Base-by-base conservation (phyloP, 2,888 invertebrate species). In the Lasioglossum oenotherae region DNA sequence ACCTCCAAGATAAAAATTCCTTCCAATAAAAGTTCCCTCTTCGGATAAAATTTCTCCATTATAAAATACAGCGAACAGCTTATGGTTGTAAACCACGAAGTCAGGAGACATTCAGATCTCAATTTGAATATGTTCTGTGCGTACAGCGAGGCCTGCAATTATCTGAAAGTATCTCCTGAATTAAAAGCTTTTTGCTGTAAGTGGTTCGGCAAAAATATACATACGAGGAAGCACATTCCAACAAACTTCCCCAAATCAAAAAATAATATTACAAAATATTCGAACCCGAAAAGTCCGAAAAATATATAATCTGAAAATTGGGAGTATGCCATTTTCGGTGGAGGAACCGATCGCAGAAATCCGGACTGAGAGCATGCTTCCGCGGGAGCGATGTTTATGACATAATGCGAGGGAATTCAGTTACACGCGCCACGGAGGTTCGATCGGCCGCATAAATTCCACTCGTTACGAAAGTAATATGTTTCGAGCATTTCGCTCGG, bases 381-480 rank as follows among this genome's bases (percentile, higher is more conserved):
- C 41, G n/a, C 16, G 71, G 44, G 44, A 71, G 49, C 35, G 46
- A 57, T 53, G 44, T 72, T 60, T 46, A 46, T 14, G 46, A 67
- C 49, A 12, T 49, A 69, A 78, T 53, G 46, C 41, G 41, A 57
- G 72, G 41, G 60, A 10, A 38, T 60, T 74, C 31, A 4, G 75
- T 41, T 64, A 49, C 60, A 8, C 67, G 69, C 53, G 8, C n/a
- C 46, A 31, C 31, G 31, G 76, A 81, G 73, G 73, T 46, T 75
- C 73, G 53, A 74, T 72, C 16, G 60, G 41, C 12, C 35, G 41
- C 41, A 35, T 82, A 87, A 78, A 80, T 86, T 60, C 67, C 67
- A 23, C 71, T 46, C 46, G 71, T 53, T 72, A 69, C 73, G 78
- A 53, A 60, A 67, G 78, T 53, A 76, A 79, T 82, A 73, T 57